Conservation (phyloP, 2,797 vertebrate genomes). For the Selene dorsalis region DNA sequence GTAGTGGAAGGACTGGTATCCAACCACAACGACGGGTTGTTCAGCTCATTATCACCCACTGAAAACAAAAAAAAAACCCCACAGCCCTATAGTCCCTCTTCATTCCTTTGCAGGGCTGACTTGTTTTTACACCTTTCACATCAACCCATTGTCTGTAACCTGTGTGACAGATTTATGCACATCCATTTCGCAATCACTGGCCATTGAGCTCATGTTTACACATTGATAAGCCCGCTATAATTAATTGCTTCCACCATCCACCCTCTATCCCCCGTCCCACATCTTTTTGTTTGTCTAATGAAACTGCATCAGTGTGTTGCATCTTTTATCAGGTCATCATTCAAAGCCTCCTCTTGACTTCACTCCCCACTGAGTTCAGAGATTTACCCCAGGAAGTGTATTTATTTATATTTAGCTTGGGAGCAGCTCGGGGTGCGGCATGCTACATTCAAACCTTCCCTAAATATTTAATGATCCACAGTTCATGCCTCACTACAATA, state of each 20-base stretch:
- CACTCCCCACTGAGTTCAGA: background rate
- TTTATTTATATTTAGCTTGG: conserved; percentile 20
- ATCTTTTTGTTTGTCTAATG: conserved; percentile 48
- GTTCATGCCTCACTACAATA: background rate
- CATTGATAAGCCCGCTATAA: conserved; percentile 32
- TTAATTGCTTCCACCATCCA: conserved; percentile 16
- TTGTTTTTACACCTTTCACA: conserved; percentile 49
- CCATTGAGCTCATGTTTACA: conserved; percentile 26
- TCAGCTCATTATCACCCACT: conserved; percentile 13
- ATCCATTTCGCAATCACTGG: conserved; percentile 42
- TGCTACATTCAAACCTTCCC: conserved; percentile 5
- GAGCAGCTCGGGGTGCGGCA: conserved; percentile 35
- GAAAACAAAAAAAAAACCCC: background rate
- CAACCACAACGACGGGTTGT: conserved; percentile 28
- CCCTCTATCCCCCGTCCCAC: background rate
- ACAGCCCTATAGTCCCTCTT: conserved; percentile 22
- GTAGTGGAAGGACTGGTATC: conserved; percentile 34
- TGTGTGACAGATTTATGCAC: conserved; percentile 32
- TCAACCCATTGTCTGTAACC: conserved; percentile 16
- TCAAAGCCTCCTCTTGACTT: conserved; percentile 15
- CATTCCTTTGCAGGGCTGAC: conserved; percentile 66
- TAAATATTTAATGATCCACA: conserved; percentile 32
- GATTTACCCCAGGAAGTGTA: conserved; percentile 18
- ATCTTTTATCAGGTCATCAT: conserved; percentile 32
- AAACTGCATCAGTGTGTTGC: conserved; percentile 25